Evolutionary conservation across 2,113 vertebrate genomes (phyloP).

Genomic region (Ondatra zibethicus): DNA sequence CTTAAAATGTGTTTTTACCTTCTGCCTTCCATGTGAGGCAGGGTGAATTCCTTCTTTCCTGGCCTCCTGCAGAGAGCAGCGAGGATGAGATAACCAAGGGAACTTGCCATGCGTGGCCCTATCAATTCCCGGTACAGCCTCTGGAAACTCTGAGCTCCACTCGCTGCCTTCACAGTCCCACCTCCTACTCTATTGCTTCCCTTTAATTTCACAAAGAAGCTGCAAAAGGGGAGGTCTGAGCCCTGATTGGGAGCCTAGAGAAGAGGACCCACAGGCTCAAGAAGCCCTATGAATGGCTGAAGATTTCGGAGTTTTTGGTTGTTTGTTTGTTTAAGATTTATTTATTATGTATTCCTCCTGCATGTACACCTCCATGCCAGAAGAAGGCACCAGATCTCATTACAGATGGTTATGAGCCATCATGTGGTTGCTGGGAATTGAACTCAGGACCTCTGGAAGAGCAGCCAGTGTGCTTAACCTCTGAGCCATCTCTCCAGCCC

Average conservation of each 20-base stretch:
- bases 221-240: no score
- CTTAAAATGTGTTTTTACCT: background rate
- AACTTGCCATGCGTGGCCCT: no score
- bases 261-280: background rate
- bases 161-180: background rate
- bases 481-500: no score
- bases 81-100: background rate
- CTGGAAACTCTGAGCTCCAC: background rate
- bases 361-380: no score
- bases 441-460: no score
- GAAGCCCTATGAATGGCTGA: background rate
- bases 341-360: no score
- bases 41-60: no score
- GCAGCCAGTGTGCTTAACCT: no score
- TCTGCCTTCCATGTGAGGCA: background rate
- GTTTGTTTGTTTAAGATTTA: no score
- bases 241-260: background rate
- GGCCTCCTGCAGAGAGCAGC: background rate
- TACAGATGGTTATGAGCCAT: no score
- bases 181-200: background rate
- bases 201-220: background rate
- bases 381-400: no score
- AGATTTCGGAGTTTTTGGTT: background rate
- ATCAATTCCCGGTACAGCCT: background rate
- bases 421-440: no score